A percentile compares a stretch with the other conserved stretches of the same genome.
These are phyloP conservation scores for Cephalopachus bancanus DNA, from an alignment of 2,797 vertebrate species.

Conservation along the genomic window DNA sequence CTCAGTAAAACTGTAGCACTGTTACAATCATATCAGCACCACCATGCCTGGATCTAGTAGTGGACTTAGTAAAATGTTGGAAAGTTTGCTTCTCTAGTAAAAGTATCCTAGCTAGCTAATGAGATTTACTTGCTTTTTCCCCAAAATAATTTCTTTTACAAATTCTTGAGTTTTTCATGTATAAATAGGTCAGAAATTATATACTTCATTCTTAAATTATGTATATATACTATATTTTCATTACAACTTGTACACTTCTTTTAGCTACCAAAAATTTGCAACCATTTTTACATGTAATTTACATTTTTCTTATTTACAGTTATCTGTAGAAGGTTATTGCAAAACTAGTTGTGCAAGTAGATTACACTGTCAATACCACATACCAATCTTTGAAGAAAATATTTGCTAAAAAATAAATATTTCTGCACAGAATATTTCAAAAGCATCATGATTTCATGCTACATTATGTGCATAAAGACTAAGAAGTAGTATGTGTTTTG, in stretches of 20 bases:
- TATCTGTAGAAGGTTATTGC: constrained; percentile 86
- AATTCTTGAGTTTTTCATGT: constrained; percentile 83
- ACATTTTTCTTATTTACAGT: constrained; percentile 87
- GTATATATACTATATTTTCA: constrained; percentile 84
- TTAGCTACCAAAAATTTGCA: constrained; percentile 85
- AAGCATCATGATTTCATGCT: constrained; percentile 84
- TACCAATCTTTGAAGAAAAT: constrained; percentile 83
- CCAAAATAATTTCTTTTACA: constrained; percentile 85
- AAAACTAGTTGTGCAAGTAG: constrained; percentile 87
- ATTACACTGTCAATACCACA: constrained; percentile 83
- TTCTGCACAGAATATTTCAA: constrained; percentile 83
- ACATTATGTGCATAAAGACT: constrained; percentile 81
- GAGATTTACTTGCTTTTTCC: constrained; percentile 79
- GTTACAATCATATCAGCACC: constrained; percentile 74
- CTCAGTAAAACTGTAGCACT: constrained; percentile 58
- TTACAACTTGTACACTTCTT: constrained; percentile 82
- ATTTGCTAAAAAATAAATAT: constrained; percentile 86
- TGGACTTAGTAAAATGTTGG: constrained; percentile 73
- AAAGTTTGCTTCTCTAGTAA: constrained; percentile 75
- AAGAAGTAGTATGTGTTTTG: constrained; percentile 77
- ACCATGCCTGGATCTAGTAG: constrained; percentile 67
- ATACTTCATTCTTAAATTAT: constrained; percentile 81
- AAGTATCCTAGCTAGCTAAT: constrained; percentile 80
- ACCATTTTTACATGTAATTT: constrained; percentile 87
- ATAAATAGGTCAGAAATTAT: constrained; percentile 85